phyloP scores from a whole-genome alignment of 2,888 invertebrate species.

The Mythimna albipuncta region DNA sequence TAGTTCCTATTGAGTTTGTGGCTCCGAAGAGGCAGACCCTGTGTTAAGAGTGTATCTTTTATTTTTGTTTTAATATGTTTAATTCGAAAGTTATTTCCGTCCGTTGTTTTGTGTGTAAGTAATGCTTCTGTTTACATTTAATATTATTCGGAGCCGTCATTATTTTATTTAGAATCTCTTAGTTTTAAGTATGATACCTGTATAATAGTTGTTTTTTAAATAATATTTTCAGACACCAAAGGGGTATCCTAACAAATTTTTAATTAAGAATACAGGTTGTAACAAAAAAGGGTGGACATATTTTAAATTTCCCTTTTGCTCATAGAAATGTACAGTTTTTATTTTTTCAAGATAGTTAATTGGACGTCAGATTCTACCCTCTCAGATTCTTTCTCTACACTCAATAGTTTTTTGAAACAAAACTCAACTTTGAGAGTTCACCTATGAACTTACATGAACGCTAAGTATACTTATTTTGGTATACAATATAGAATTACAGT shows the following conservation, averaged over 20 bases:
- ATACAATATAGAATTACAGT: no score
- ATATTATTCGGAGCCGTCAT: conserved; percentile 49
- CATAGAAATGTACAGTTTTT: no score
- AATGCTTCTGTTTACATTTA: conserved; percentile 42
- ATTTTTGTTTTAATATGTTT: conserved; percentile 46
- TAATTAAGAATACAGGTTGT: conserved; percentile 5
- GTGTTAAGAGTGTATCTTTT: conserved; percentile 9
- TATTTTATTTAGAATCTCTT: conserved; percentile 38
- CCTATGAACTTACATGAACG: no score
- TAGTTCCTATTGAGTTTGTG: conserved; percentile 84
- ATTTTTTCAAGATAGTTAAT: no score
- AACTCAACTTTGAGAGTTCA: no score
- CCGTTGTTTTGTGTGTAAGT: conserved; percentile 69
- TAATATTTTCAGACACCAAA: conserved; percentile 58
- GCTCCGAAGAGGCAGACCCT: conserved; percentile 53
- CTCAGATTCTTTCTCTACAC: no score
- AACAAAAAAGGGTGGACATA: no score
- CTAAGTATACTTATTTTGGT: no score
- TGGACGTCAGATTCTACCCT: no score
- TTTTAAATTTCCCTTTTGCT: no score
- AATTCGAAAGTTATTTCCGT: conserved; percentile 68
- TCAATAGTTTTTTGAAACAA: no score
- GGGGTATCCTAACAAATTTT: conserved; percentile 48
- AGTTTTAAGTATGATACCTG: conserved; percentile 47
- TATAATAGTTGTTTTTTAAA: conserved; percentile 42